Evolutionary conservation across 2,888 invertebrate species (phyloP).

Genomic region (Drosophila gaucha): DNA sequence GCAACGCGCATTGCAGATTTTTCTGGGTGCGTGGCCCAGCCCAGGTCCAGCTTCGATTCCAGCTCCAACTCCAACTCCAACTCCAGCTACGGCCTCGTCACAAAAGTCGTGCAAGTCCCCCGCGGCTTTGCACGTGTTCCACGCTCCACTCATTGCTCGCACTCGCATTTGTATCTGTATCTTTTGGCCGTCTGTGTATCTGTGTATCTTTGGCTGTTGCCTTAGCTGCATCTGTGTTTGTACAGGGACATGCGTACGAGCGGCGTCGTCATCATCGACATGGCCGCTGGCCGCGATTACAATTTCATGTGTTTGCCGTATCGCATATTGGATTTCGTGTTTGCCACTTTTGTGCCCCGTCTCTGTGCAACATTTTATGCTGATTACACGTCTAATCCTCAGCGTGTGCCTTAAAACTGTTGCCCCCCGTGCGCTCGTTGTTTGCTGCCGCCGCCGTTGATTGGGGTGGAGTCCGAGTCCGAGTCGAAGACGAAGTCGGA

Average conservation of each 20-base stretch:
- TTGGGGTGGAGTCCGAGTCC: slow-evolving; percentile 26
- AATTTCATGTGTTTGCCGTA: slow-evolving; percentile 44
- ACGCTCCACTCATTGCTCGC: slow-evolving; percentile 41
- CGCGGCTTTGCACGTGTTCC: slow-evolving; percentile 84
- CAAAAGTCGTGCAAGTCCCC: slow-evolving; percentile 81
- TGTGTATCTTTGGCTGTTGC: slow-evolving; percentile 7
- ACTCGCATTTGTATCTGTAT: slow-evolving; percentile 41
- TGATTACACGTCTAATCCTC: slow-evolving; percentile 79
- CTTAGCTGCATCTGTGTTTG: slow-evolving; percentile 36
- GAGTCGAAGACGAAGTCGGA: slow-evolving; percentile 3
- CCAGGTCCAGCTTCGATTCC: slow-evolving; percentile 24
- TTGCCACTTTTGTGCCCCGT: slow-evolving; percentile 61
- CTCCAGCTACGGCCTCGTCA: slow-evolving; percentile 39
- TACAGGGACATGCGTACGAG: slow-evolving; percentile 75
- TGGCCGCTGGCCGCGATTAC: slow-evolving; percentile 52
- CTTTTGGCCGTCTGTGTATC: slow-evolving; percentile 10
- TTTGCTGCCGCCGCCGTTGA: slow-evolving; percentile 7
- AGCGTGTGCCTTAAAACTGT: slow-evolving; percentile 65
- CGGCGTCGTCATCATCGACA: slow-evolving; percentile 55
- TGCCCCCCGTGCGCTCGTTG: slow-evolving; percentile 12
- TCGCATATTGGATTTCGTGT: slow-evolving; percentile 77
- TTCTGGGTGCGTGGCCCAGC: slow-evolving; percentile 62
- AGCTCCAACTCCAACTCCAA: slow-evolving; percentile 4
- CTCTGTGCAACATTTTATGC: slow-evolving; percentile 70
- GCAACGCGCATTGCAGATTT: slow-evolving; percentile 69